Base-by-base conservation (phyloP, 1,140 invertebrate species). In the Zophobas morio region DNA sequence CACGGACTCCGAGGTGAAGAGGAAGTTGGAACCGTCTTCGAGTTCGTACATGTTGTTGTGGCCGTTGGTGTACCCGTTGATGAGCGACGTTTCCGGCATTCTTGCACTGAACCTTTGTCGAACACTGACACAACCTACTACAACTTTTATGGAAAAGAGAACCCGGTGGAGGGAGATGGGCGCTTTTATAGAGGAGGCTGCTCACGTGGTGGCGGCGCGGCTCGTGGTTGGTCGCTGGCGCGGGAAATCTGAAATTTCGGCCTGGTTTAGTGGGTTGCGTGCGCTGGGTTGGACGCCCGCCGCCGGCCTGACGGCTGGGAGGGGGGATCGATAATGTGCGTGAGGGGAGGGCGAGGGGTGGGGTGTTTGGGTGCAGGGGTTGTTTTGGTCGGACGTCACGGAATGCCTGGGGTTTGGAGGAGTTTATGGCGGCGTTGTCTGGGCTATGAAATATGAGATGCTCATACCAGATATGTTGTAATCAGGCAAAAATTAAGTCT, bases 1-100 rank as follows among this genome's bases (percentile, higher is more conserved):
- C 71, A 99, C 98, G 63, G 97, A 99, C 90, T 99, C 98, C 34
- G 98, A 99, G 57, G 98, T 99, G 88, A 99, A 99, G 39, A 99
- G 91, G 88, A 99, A 99, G 82, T 93, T 92, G 82, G 95, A 94
- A 84, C 92, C 93, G 87, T 96, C 93, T 84, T 93, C 92, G 85
- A 95, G 91, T 85, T 95, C 94, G 86, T 91, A 92, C 79, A 88
- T 88, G 84, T 89, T 88, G 87, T 94, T 92, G 20, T 66, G 60
- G 79, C 94, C 94, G 87, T 95, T 94, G 80, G 88, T 89, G 85
- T 92, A 93, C 86, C 93, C 93, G 88, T 94, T 95, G 87, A 91
- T 92, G 86, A 92, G 89, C 83, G 90, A 89, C 81, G 91, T 92
- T 88, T 94, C 91, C 87, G 92, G 92, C 92, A 94, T 93, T 86